Evolutionary conservation across 30 jellyfish, hydroid and myxozoan genomes (phyloP).

Genomic region (Chrysaora quinquecirrha): DNA sequence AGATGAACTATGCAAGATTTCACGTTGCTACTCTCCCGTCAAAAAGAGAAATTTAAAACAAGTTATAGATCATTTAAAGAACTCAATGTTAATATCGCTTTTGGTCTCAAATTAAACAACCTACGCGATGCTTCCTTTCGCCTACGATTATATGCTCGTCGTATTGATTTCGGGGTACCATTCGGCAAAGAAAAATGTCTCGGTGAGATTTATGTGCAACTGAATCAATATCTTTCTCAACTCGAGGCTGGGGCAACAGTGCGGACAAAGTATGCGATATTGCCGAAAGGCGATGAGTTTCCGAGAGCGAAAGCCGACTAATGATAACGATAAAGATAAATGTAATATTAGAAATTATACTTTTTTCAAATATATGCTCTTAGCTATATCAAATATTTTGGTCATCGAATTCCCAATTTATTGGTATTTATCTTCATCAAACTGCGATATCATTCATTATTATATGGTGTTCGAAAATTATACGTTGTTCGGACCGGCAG

Average conservation of each 20-base stretch:
- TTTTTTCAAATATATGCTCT: too few species aligned
- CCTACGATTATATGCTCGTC: constrained; percentile 78
- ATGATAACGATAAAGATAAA: too few species aligned
- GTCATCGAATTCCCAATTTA: too few species aligned
- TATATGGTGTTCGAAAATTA: too few species aligned
- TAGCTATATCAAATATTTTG: too few species aligned
- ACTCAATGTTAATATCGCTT: not conserved
- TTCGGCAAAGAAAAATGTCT: constrained; percentile 52
- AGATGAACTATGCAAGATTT: constrained; percentile 17
- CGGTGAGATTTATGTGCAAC: constrained; percentile 60
- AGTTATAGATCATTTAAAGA: constrained; percentile 26
- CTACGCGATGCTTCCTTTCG: constrained; percentile 50
- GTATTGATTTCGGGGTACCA: constrained; percentile 35
- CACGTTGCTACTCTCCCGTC: constrained; percentile 35
- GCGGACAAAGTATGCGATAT: constrained; percentile 30
- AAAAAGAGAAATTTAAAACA: constrained; percentile 15
- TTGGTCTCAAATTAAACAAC: constrained; percentile 20
- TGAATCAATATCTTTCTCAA: not conserved
- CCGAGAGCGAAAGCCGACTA: too few species aligned
- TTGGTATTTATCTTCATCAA: too few species aligned
- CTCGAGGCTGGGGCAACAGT: not conserved
- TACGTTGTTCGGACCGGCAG: too few species aligned
- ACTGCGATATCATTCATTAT: too few species aligned
- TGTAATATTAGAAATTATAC: too few species aligned
- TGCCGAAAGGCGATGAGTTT: constrained; percentile 36